phyloP scores from a whole-genome alignment of 1,140 invertebrate genomes.

The Maniola jurtina region DNA sequence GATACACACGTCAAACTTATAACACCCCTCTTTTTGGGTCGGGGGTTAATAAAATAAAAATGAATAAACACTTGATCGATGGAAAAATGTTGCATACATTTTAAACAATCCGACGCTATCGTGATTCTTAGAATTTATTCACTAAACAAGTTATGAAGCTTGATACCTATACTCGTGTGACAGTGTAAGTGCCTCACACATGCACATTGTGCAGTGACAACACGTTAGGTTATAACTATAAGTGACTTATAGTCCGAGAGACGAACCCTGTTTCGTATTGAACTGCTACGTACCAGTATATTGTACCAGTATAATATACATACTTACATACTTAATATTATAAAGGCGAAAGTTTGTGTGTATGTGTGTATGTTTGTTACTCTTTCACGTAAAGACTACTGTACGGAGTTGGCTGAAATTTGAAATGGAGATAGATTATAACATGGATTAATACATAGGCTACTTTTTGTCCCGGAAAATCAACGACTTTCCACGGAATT shows the following conservation, averaged over 20 bases:
- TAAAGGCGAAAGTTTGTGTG: too few species aligned
- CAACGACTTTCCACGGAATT: too few species aligned
- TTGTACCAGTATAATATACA: too few species aligned
- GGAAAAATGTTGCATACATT: constrained; percentile 41
- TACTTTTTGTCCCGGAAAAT: too few species aligned
- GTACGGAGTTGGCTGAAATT: too few species aligned
- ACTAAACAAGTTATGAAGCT: constrained; percentile 67
- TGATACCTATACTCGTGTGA: constrained; percentile 42
- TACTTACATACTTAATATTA: too few species aligned
- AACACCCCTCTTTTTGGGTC: too few species aligned
- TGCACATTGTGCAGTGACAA: constrained; percentile 29
- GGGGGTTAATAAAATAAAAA: background rate
- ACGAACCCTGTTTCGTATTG: background rate
- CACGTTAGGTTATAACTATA: constrained; percentile 16
- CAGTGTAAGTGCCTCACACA: constrained; percentile 35
- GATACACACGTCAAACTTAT: too few species aligned
- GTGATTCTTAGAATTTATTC: constrained; percentile 69
- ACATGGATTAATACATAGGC: too few species aligned
- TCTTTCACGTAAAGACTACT: too few species aligned
- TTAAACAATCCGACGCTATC: constrained; percentile 43
- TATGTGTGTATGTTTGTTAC: too few species aligned
- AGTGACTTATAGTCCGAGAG: background rate
- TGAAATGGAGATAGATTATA: too few species aligned
- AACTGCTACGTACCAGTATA: background rate
- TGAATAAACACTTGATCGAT: constrained; percentile 13